A percentile compares a stretch with the other conserved stretches of the same genome.
Evolutionary conservation across 2,113 vertebrate species (phyloP).

Genomic region (Hylia prasina): DNA sequence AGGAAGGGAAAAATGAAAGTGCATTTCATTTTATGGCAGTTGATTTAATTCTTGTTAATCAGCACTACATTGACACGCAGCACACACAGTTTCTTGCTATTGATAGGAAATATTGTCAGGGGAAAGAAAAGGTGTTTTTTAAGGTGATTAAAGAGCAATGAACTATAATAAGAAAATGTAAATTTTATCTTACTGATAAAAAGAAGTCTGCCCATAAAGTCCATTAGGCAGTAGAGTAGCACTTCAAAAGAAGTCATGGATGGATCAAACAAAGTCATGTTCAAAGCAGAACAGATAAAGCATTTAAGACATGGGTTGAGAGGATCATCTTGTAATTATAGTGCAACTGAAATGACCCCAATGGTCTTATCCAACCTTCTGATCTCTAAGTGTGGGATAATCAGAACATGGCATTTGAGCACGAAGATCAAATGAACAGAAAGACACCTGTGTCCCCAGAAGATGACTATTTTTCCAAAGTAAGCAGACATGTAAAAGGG

Average conservation of each 20-base stretch:
- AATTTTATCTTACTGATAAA: neutral
- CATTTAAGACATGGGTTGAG: neutral
- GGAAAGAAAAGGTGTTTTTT: neutral
- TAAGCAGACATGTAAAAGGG: neutral
- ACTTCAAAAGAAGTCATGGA: neutral
- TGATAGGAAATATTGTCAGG: neutral
- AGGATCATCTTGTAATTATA: neutral
- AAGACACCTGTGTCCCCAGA: neutral
- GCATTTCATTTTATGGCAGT: neutral
- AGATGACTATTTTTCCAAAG: neutral
- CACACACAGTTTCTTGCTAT: neutral
- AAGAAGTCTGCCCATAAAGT: neutral
- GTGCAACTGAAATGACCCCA: neutral
- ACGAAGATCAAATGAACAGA: neutral
- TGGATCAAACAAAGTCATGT: neutral
- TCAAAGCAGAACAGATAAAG: slow-evolving; percentile 11
- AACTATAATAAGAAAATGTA: neutral
- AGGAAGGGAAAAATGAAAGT: neutral
- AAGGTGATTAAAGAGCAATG: neutral
- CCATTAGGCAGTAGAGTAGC: neutral
- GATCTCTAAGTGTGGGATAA: neutral
- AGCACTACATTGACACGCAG: neutral
- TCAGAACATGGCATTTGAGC: neutral
- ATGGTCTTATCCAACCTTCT: neutral
- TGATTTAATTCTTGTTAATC: neutral